Percentiles rank a stretch among this genome's conserved stretches.
Evolutionary conservation across 2,113 vertebrate species (phyloP).

Genomic region (Lepisosteus osseus): DNA sequence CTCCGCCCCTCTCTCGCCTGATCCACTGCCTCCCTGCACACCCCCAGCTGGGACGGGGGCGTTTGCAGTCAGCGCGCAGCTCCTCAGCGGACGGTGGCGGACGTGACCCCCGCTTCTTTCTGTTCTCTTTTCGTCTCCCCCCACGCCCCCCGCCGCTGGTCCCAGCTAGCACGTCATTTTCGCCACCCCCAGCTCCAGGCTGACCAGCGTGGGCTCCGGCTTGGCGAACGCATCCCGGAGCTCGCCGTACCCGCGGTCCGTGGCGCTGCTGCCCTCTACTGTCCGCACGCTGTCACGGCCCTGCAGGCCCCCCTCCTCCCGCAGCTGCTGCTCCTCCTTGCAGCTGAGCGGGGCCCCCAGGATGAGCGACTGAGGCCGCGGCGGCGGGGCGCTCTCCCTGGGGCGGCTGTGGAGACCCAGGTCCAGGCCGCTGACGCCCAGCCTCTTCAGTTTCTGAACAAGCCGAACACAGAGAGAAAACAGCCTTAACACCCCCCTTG

Average conservation of each 20-base stretch:
- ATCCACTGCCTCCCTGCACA: neutral
- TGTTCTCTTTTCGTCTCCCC: conserved; percentile 18
- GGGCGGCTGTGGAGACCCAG: conserved; percentile 36
- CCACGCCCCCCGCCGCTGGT: neutral
- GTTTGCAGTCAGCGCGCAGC: conserved; percentile 6
- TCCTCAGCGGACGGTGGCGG: neutral
- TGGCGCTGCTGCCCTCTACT: conserved; percentile 88
- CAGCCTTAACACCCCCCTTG: neutral
- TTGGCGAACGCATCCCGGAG: conserved; percentile 76
- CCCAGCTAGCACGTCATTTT: conserved; percentile 84
- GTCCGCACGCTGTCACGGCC: conserved; percentile 71
- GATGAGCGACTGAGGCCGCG: conserved; percentile 56
- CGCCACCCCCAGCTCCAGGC: conserved; percentile 89
- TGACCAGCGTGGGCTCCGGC: conserved; percentile 83
- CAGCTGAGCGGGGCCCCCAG: conserved; percentile 71
- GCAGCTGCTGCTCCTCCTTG: conserved; percentile 72
- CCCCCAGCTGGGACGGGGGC: conserved; percentile 17
- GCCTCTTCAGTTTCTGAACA: conserved; percentile 76
- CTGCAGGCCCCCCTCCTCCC: conserved; percentile 64
- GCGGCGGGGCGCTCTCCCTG: conserved; percentile 57
- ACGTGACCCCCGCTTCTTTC: neutral
- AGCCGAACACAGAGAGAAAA: too few relatives aligned
- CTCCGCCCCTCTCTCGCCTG: conserved; percentile 14
- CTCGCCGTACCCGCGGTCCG: conserved; percentile 83
- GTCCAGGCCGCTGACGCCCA: conserved; percentile 57